phyloP scores from a whole-genome alignment of 2,113 vertebrate genomes.

The Eptesicus fuscus region DNA sequence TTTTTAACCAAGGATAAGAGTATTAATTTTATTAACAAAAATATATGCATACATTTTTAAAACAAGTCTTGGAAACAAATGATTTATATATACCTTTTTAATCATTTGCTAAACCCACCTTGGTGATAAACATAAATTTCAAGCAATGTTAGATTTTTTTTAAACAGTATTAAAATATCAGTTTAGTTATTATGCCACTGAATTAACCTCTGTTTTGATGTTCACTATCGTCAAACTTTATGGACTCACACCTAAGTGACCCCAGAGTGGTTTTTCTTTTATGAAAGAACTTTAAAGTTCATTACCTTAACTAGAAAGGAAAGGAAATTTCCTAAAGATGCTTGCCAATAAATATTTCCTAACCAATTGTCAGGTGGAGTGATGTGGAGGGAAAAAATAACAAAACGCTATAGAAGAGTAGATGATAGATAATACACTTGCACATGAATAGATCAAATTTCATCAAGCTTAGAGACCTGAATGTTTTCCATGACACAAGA shows the following conservation, averaged over 20 bases:
- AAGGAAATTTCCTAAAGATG: slow-evolving; percentile 12
- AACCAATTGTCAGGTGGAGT: neutral
- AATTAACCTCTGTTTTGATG: neutral
- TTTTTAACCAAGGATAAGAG: neutral
- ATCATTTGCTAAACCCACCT: neutral
- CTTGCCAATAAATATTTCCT: neutral
- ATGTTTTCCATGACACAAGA: neutral
- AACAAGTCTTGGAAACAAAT: neutral
- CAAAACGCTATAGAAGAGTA: neutral
- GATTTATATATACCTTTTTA: neutral
- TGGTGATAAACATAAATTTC: neutral
- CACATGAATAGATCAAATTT: neutral
- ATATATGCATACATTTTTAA: neutral
- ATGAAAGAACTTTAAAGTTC: neutral
- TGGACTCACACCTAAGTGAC: neutral
- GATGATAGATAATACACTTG: neutral
- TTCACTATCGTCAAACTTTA: neutral
- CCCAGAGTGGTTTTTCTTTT: neutral
- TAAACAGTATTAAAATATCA: neutral
- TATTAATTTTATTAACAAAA: slow-evolving; percentile 7
- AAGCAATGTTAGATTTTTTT: neutral
- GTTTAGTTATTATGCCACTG: neutral
- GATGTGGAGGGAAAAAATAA: neutral
- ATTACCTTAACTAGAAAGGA: neutral
- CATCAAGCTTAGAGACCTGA: neutral